phyloP scores from a whole-genome alignment of 2,113 vertebrate genomes.

The Gobiocypris rarus region DNA sequence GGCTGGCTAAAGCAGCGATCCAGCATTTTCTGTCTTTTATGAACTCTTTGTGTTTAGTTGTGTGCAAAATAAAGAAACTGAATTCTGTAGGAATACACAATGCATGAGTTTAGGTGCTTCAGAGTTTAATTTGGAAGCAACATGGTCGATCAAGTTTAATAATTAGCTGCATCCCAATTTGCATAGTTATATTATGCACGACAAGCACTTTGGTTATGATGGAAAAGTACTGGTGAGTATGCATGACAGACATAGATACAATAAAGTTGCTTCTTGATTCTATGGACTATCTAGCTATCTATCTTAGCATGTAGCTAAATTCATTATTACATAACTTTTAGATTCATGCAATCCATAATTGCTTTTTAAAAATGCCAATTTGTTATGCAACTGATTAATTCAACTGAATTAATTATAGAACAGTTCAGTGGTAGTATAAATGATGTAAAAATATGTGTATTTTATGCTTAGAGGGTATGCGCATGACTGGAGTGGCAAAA shows the following conservation, averaged over 20 bases:
- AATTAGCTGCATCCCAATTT: constrained; percentile 6
- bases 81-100: neutral
- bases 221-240: neutral
- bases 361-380: neutral
- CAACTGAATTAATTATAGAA: too few relatives aligned
- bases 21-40: neutral
- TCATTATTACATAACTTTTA: neutral
- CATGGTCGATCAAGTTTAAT: constrained; percentile 17
- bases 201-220: neutral
- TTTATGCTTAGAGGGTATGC: too few relatives aligned
- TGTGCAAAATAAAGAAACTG: neutral
- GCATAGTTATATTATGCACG: constrained; percentile 1
- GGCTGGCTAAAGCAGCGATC: neutral
- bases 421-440: too few relatives aligned
- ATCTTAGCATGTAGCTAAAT: neutral
- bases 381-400: too few relatives aligned
- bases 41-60: neutral
- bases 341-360: neutral
- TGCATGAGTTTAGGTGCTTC: neutral
- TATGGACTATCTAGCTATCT: neutral
- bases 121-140: neutral
- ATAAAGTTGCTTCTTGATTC: neutral
- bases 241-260: neutral
- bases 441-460: too few relatives aligned
- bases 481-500: too few relatives aligned